A percentile compares a stretch with the other conserved stretches of the same genome.
Conservation (phyloP, 2,113 vertebrate species). For the Phrynosoma blainvillii region DNA sequence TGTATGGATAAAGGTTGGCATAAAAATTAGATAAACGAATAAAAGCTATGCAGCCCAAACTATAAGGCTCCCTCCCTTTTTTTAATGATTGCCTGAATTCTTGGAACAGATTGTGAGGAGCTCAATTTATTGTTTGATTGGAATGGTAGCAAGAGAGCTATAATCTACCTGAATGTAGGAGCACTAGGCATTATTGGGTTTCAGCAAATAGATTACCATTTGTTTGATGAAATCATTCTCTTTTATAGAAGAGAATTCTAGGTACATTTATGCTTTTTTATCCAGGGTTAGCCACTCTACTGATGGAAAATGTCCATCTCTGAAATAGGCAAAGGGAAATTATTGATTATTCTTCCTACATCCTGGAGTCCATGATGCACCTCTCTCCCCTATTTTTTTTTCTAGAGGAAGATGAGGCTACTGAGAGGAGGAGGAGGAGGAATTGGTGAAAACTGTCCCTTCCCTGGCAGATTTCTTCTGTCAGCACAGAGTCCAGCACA, state of each 20-base stretch:
- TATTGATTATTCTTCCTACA: background rate
- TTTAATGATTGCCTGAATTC: background rate
- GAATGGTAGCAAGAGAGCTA: background rate
- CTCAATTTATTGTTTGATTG: background rate
- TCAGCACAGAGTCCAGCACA: no score
- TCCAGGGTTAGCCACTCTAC: background rate
- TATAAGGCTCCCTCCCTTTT: no score
- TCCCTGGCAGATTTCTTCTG: no score
- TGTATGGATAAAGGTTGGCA: background rate
- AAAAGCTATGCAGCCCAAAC: background rate
- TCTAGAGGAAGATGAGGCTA: background rate
- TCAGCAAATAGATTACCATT: background rate
- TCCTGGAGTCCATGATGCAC: background rate
- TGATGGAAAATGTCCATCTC: background rate
- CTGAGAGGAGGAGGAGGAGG: no score
- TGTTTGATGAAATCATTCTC: background rate
- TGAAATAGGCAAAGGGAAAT: background rate
- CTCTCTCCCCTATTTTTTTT: background rate
- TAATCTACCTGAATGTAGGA: background rate
- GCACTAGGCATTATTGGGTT: conserved; percentile 5
- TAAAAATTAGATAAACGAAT: background rate
- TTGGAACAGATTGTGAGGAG: background rate
- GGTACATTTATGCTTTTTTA: background rate
- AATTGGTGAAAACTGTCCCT: no score
- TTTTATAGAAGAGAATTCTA: background rate